Evolutionary conservation across 2,113 vertebrate species (phyloP).

Genomic region (Prunella fulvescens): DNA sequence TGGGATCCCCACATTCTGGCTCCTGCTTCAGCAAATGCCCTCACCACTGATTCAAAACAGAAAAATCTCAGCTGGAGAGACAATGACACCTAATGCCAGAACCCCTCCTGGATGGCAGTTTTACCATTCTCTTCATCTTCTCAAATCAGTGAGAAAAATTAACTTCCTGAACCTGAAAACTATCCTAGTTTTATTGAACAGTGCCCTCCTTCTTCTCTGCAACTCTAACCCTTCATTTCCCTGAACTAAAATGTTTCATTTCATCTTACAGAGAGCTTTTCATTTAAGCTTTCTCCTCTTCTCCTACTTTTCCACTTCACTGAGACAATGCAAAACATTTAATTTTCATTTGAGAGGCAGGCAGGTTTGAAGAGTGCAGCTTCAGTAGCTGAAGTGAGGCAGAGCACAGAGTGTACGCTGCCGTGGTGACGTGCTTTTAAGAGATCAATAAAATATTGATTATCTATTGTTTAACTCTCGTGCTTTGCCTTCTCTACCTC

Average conservation of each 20-base stretch:
- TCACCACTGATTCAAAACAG: not conserved
- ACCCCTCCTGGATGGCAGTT: rapidly evolving
- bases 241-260: not conserved
- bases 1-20: not conserved
- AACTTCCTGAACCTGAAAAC: not conserved
- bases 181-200: not conserved
- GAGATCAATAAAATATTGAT: slow-evolving; percentile 3
- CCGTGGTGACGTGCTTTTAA: not conserved
- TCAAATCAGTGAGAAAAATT: not conserved
- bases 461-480: not conserved
- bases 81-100: not conserved
- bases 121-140: not conserved
- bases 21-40: not conserved
- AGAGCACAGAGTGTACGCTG: not conserved
- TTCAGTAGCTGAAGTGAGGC: not conserved
- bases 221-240: not conserved
- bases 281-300: not conserved
- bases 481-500: not conserved
- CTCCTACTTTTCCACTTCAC: not conserved
- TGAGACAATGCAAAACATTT: not conserved
- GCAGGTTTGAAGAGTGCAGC: not conserved
- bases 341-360: not conserved
- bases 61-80: not conserved
- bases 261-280: not conserved
- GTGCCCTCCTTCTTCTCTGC: not conserved